phyloP scores from a whole-genome alignment of 2,797 vertebrate genomes.

The Anas bernieri region DNA sequence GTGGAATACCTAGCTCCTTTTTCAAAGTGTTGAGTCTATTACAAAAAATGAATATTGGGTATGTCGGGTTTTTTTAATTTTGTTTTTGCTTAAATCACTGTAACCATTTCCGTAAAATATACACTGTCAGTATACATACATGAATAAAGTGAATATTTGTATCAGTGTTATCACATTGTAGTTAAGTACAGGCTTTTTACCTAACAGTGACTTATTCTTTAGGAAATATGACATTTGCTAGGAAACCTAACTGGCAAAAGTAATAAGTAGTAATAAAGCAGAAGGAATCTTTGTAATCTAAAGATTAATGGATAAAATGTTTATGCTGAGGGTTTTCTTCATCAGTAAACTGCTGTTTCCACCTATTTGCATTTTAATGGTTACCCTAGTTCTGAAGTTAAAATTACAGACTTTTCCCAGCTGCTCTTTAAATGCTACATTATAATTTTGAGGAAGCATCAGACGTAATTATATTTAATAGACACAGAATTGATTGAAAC shows the following conservation, averaged over 20 bases:
- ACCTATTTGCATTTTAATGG: conserved; percentile 80
- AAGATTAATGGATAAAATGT: conserved; percentile 50
- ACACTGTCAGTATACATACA: not conserved
- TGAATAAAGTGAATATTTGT: not conserved
- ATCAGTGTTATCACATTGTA: not conserved
- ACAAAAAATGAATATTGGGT: not conserved
- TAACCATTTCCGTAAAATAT: not conserved
- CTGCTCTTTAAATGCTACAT: conserved; percentile 78
- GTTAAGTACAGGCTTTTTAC: not conserved
- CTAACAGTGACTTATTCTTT: not conserved
- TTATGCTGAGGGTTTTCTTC: conserved; percentile 36
- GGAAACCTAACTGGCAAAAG: conserved; percentile 34
- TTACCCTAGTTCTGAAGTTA: conserved; percentile 75
- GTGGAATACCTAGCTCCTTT: not conserved
- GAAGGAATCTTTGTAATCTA: not conserved
- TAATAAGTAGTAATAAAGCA: conserved; percentile 25
- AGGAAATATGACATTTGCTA: conserved; percentile 16
- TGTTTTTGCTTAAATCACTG: not conserved
- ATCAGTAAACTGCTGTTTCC: conserved; percentile 43
- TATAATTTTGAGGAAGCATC: conserved; percentile 79
- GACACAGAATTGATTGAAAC: conserved; percentile 82
- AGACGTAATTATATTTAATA: conserved; percentile 82
- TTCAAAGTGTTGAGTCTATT: not conserved
- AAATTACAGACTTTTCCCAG: conserved; percentile 78
- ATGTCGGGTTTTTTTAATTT: not conserved